These are phyloP conservation scores for Diarsia dahlii DNA, from an alignment of 2,888 invertebrate species.

Conservation along the genomic window DNA sequence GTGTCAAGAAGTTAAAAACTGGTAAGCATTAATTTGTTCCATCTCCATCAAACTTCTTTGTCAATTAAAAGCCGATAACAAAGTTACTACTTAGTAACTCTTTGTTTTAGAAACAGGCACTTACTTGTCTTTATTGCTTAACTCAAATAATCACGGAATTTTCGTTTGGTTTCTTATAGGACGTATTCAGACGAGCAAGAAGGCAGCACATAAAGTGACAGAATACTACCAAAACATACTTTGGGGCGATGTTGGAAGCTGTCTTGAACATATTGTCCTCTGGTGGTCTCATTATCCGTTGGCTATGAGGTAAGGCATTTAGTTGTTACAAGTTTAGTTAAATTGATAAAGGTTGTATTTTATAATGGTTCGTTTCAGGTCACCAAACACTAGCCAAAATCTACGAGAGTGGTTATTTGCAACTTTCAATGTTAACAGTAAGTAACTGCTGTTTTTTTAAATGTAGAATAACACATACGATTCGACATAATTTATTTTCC, in stretches of 20 bases:
- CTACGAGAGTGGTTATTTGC: constrained; percentile 92
- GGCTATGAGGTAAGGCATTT: constrained; percentile 87
- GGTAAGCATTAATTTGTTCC: constrained; percentile 70
- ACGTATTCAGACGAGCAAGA: constrained; percentile 90
- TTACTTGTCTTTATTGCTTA: neutral
- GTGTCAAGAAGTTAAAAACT: constrained; percentile 91
- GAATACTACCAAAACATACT: constrained; percentile 94
- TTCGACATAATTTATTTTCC: neutral
- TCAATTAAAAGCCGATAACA: neutral
- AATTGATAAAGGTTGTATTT: neutral
- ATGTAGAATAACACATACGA: neutral
- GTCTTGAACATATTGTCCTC: constrained; percentile 94
- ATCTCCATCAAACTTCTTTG: neutral
- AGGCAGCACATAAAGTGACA: constrained; percentile 91
- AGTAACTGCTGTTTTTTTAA: constrained; percentile 68
- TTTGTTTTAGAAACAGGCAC: neutral
- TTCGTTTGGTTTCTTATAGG: constrained; percentile 81
- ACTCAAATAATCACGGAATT: neutral
- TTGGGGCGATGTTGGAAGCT: constrained; percentile 95
- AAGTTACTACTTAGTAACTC: neutral
- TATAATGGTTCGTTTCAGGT: constrained; percentile 74
- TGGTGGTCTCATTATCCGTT: constrained; percentile 96
- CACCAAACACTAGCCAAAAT: constrained; percentile 92
- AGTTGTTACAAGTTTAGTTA: neutral
- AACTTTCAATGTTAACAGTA: constrained; percentile 91